Evolutionary conservation across 2,888 invertebrate species (phyloP).

Genomic region (Leptopilina drosophilae): DNA sequence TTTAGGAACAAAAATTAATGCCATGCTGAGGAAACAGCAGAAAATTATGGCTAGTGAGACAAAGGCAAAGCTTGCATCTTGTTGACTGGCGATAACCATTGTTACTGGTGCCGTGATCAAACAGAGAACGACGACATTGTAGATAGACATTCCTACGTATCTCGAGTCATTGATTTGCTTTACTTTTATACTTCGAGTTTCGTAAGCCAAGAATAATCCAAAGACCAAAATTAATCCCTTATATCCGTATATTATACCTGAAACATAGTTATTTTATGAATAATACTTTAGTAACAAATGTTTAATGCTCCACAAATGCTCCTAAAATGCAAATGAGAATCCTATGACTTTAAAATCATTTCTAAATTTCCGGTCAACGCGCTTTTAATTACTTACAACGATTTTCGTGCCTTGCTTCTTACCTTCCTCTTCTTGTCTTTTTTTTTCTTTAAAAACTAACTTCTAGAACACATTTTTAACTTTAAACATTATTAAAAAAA

Average conservation of each 20-base stretch:
- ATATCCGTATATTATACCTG: conserved; percentile 96
- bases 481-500: too few species aligned
- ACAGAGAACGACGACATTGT: conserved; percentile 98
- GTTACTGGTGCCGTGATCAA: conserved; percentile 98
- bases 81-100: conserved; percentile 97
- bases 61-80: conserved; percentile 98
- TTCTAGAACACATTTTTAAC: too few species aligned
- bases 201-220: conserved; percentile 98
- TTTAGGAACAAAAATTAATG: conserved; percentile 98
- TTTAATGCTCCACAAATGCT: too few species aligned
- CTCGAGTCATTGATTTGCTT: conserved; percentile 98
- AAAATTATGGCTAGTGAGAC: conserved; percentile 97
- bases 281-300: neutral
- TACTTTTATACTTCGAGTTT: conserved; percentile 97
- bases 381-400: too few species aligned
- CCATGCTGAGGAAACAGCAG: conserved; percentile 99
- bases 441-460: too few species aligned
- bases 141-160: conserved; percentile 99
- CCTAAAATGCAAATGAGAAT: too few species aligned
- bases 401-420: too few species aligned
- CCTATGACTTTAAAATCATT: too few species aligned
- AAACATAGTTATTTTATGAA: conserved; percentile 57
- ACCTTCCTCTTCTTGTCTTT: too few species aligned
- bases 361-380: too few species aligned
- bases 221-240: conserved; percentile 98